These are phyloP conservation scores for Agrenia bidenticulata DNA, from an alignment of 2,888 invertebrate genomes.

Conservation along the genomic window DNA sequence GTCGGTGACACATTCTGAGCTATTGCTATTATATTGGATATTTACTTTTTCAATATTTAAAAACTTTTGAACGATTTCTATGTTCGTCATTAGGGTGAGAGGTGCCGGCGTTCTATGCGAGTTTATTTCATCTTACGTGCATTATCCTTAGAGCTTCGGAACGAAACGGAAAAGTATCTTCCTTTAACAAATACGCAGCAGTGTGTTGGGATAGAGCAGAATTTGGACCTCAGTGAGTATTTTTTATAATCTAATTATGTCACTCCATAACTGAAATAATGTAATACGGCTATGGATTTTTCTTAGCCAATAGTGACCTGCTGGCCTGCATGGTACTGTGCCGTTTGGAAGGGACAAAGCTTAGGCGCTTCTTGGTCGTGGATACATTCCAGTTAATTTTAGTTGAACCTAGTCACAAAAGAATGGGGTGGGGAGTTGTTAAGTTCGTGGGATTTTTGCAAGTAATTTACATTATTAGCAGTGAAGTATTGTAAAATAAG, in stretches of 20 bases:
- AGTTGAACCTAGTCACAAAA: conserved; percentile 93
- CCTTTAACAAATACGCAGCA: conserved; percentile 85
- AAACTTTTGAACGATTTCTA: not conserved
- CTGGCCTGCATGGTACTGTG: conserved; percentile 92
- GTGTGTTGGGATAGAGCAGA: conserved; percentile 89
- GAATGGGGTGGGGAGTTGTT: conserved; percentile 96
- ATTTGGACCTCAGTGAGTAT: conserved; percentile 87
- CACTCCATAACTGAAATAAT: not conserved
- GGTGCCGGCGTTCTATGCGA: conserved; percentile 83
- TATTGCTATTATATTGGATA: not conserved
- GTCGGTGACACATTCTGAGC: conserved; percentile 62
- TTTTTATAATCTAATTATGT: not conserved
- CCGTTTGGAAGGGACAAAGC: conserved; percentile 69
- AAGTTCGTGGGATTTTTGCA: conserved; percentile 90
- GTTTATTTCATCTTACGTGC: conserved; percentile 87
- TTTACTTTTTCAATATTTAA: no score
- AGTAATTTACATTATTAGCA: conserved; percentile 54
- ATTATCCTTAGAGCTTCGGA: conserved; percentile 74
- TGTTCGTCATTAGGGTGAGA: conserved; percentile 72
- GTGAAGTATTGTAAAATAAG: not conserved
- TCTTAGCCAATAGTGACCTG: conserved; percentile 92
- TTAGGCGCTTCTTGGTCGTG: conserved; percentile 92
- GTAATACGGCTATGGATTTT: not conserved
- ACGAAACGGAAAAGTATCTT: conserved; percentile 80
- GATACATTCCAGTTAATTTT: conserved; percentile 92